Percentiles rank a stretch among this genome's conserved stretches.
Evolutionary conservation across 1,140 invertebrate species (phyloP).

Genomic region (Rhyacophila brunnea): DNA sequence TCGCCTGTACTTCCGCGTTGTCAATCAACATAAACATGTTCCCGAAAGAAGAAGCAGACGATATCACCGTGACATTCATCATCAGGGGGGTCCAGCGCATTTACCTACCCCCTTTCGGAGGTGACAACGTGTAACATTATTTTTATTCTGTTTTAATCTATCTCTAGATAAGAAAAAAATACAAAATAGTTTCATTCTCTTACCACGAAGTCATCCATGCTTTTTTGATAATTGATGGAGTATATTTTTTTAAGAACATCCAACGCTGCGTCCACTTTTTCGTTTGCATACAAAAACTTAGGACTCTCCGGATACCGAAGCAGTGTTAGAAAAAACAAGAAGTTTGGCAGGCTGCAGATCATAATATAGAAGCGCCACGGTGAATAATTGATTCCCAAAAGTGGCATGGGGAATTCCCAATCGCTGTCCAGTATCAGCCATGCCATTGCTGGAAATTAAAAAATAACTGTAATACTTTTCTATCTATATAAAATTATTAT

Average conservation of each 20-base stretch:
- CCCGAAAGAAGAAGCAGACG: too few species aligned
- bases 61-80: too few species aligned
- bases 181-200: conserved; percentile 24
- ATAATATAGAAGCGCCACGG: conserved; percentile 67
- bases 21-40: too few species aligned
- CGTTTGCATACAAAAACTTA: conserved; percentile 65
- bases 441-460: conserved; percentile 60
- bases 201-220: conserved; percentile 39
- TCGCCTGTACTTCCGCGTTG: too few species aligned
- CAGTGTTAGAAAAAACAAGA: conserved; percentile 54
- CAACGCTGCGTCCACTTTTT: conserved; percentile 59
- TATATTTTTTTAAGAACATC: conserved; percentile 62
- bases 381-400: conserved; percentile 47
- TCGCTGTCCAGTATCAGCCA: conserved; percentile 62
- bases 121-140: too few species aligned
- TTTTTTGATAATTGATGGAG: conserved; percentile 41
- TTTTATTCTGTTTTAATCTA: too few species aligned
- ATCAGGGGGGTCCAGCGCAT: too few species aligned
- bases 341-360: conserved; percentile 54
- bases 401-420: conserved; percentile 43
- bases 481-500: too few species aligned
- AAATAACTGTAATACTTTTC: too few species aligned
- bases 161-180: too few species aligned
- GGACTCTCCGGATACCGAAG: conserved; percentile 71
- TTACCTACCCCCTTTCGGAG: too few species aligned